Evolutionary conservation across 2,797 vertebrate species (phyloP), one percentile per base, ranked within the genome.

Genomic region (Peromyscus eremicus): DNA sequence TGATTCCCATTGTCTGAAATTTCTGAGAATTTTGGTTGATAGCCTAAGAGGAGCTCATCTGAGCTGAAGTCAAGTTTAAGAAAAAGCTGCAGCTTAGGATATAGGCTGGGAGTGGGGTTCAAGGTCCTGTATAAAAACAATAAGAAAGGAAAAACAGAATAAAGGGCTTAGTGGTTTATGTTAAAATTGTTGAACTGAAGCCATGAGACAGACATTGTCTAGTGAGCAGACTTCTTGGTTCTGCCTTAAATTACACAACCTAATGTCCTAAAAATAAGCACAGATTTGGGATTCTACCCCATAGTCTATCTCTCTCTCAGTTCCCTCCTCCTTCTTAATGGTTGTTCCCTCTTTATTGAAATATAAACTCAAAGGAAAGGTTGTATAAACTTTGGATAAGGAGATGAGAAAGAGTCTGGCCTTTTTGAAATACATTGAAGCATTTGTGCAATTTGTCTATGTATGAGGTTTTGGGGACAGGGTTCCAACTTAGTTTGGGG

Each of bases 181-280:
- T 98, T 98, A 98, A 98, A 92, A 97, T 94, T 97, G 95, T 97
- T 98, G 97, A 97, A 97, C 94, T 49, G 96, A 97, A 96, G 98
- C 98, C 98, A 98, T 40, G 96, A 97, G 98, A 96, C 96, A 97
- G 98, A 91, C 92, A 87, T 95, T 97, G 97, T 97, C 94, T 97
- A 97, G 89, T 40, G 1, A 93, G 89, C 89, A 97, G 94, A 55
- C 92, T 70, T 32, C 89, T 49, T 14, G 70, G 94, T 70, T 97
- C 10, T 89, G 97, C 80, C 96, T 94, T 97, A 96, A 94, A 95
- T 97, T 94, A 93, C 43, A 62, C 75, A 37, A 88, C 92, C 68
- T 32, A 82, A 90, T 79, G 40, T 95, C 87, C 70, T 82, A 89
- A 85, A 92, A 94, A 68, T 84, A 86, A 95, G 92, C 85, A 90